Evolutionary conservation across 2,113 vertebrate species (phyloP).

Genomic region (Murina feae): DNA sequence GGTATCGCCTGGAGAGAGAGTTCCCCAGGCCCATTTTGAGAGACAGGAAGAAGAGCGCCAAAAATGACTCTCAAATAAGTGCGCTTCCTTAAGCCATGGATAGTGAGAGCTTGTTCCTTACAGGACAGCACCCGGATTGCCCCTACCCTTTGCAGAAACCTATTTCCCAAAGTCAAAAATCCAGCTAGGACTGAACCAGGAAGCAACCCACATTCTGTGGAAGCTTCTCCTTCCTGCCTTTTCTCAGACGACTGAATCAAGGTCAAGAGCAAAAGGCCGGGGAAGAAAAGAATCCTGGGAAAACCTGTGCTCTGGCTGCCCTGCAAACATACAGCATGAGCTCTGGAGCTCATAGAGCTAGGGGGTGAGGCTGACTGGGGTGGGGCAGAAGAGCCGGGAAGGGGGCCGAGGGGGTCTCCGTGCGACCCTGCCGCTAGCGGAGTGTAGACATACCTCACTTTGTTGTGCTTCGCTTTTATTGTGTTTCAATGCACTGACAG

Average conservation of each 20-base stretch:
- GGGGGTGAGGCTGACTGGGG: not conserved
- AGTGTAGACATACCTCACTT: not conserved
- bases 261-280: not conserved
- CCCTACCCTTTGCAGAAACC: not conserved
- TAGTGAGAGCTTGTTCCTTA: not conserved
- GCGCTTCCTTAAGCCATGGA: not conserved
- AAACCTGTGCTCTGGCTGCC: not conserved
- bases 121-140: not conserved
- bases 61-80: not conserved
- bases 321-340: not conserved
- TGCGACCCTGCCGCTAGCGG: rapidly evolving
- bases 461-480: not conserved
- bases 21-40: not conserved
- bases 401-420: rapidly evolving
- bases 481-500: not conserved
- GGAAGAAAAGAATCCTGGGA: not conserved
- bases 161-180: not conserved
- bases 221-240: not conserved
- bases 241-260: not conserved
- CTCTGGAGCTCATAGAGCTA: not conserved
- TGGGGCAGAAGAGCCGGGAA: rapidly evolving
- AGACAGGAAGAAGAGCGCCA: not conserved
- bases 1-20: not conserved
- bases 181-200: not conserved
- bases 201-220: not conserved